Evolutionary conservation across 1,140 invertebrate genomes (phyloP).

Genomic region (Drosophila nigromelanica): DNA sequence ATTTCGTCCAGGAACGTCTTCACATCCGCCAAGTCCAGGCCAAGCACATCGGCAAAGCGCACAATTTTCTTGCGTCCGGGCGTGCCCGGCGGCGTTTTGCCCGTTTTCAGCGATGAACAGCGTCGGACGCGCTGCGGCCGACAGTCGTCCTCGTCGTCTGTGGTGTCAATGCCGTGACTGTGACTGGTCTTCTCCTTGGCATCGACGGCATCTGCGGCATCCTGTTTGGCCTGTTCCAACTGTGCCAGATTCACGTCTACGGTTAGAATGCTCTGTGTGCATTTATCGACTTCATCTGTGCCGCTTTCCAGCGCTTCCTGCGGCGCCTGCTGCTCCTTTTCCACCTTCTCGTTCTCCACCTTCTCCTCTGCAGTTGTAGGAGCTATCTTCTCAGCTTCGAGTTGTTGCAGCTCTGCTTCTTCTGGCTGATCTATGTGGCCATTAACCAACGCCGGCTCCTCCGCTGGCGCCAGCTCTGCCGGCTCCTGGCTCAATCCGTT

Average conservation of each 20-base stretch:
- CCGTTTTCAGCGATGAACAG: constrained; percentile 94
- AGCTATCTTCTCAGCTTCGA: constrained; percentile 9
- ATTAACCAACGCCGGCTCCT: constrained; percentile 36
- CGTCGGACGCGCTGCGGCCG: constrained; percentile 88
- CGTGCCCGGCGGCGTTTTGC: constrained; percentile 95
- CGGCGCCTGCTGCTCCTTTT: not conserved
- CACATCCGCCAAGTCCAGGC: constrained; percentile 95
- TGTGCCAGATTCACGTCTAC: constrained; percentile 52
- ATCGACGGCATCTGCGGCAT: constrained; percentile 13
- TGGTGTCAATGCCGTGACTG: constrained; percentile 69
- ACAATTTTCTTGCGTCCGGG: constrained; percentile 96
- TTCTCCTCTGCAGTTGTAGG: not conserved
- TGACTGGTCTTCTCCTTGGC: constrained; percentile 34
- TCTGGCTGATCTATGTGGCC: constrained; percentile 38
- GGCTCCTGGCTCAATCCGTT: constrained; percentile 4
- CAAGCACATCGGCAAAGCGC: constrained; percentile 96
- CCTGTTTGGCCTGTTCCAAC: constrained; percentile 54
- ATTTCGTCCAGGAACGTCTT: constrained; percentile 95
- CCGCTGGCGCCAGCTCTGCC: constrained; percentile 12
- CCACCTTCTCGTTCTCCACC: not conserved
- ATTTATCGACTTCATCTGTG: constrained; percentile 43
- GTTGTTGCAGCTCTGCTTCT: constrained; percentile 7
- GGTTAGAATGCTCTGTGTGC: constrained; percentile 30
- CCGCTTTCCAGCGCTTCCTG: constrained; percentile 9
- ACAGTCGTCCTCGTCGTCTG: constrained; percentile 84